Conservation (phyloP, 2,797 vertebrate genomes). For the Trematomus bernacchii region DNA sequence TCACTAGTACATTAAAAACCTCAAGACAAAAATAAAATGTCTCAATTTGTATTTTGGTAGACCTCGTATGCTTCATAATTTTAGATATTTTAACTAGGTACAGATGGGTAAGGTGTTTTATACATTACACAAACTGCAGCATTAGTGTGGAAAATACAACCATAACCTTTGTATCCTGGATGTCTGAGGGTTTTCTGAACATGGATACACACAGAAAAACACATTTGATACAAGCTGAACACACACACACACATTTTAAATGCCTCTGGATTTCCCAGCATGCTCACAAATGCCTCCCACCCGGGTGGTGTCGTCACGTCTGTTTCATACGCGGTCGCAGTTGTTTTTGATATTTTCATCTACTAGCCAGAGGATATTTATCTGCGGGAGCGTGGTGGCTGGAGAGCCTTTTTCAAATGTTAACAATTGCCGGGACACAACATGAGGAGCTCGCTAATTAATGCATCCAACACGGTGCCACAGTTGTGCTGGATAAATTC, state of each 20-base stretch:
- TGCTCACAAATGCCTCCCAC: constrained; percentile 62
- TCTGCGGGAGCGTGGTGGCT: constrained; percentile 72
- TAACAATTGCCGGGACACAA: constrained; percentile 71
- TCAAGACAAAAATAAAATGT: background rate
- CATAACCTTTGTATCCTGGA: constrained; percentile 20
- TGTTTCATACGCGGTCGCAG: constrained; percentile 70
- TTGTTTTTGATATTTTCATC: constrained; percentile 84
- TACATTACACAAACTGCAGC: background rate
- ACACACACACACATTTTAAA: constrained; percentile 29
- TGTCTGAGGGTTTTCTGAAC: constrained; percentile 23
- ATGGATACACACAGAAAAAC: constrained; percentile 7
- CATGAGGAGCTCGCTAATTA: constrained; percentile 77
- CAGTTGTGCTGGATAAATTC: constrained; percentile 70
- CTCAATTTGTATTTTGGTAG: background rate
- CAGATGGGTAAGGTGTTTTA: background rate
- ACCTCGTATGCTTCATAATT: background rate
- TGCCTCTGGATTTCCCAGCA: constrained; percentile 76
- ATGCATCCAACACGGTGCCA: constrained; percentile 65
- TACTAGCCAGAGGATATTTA: constrained; percentile 83
- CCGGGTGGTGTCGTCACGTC: constrained; percentile 60
- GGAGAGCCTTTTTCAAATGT: constrained; percentile 74
- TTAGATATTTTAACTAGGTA: background rate
- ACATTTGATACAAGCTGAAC: too few relatives aligned
- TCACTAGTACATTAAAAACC: constrained; percentile 5
- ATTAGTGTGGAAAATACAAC: constrained; percentile 5